Evolutionary conservation across 2,113 vertebrate species (phyloP).

Genomic region (Oryzias curvinotus): DNA sequence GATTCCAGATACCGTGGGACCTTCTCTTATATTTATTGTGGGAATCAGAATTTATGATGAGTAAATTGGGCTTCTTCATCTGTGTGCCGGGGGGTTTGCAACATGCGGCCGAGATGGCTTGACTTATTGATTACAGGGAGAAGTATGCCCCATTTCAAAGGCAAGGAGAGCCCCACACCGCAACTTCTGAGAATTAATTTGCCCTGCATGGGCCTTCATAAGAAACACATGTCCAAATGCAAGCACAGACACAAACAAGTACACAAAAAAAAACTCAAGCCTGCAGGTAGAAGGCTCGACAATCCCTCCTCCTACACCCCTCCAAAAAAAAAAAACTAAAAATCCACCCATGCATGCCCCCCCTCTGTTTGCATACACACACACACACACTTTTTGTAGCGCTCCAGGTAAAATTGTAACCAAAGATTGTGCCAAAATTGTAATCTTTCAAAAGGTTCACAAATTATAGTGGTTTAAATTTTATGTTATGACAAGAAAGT

Average conservation of each 20-base stretch:
- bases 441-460: slow-evolving; percentile 3
- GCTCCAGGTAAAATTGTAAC: slow-evolving; percentile 72
- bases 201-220: slow-evolving; percentile 81
- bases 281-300: slow-evolving; percentile 70
- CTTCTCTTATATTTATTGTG: slow-evolving; percentile 75
- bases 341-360: slow-evolving; percentile 43
- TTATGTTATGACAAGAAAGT: not conserved
- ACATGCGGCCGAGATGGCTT: slow-evolving; percentile 79
- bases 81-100: slow-evolving; percentile 78
- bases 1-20: slow-evolving; percentile 72
- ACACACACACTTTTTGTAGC: slow-evolving; percentile 27
- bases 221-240: slow-evolving; percentile 81
- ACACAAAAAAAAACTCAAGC: slow-evolving; percentile 54
- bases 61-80: slow-evolving; percentile 78
- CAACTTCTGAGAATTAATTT: slow-evolving; percentile 86
- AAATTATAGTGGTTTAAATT: not conserved
- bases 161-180: slow-evolving; percentile 78
- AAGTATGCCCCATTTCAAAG: slow-evolving; percentile 83
- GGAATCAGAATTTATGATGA: slow-evolving; percentile 82
- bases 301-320: not conserved
- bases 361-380: slow-evolving; percentile 22
- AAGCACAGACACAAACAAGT: slow-evolving; percentile 57
- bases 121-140: slow-evolving; percentile 85
- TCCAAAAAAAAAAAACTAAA: slow-evolving; percentile 15
- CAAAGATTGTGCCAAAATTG: slow-evolving; percentile 68